These are phyloP conservation scores for Aythya baeri DNA, from an alignment of 2,113 vertebrate genomes.

Conservation along the genomic window DNA sequence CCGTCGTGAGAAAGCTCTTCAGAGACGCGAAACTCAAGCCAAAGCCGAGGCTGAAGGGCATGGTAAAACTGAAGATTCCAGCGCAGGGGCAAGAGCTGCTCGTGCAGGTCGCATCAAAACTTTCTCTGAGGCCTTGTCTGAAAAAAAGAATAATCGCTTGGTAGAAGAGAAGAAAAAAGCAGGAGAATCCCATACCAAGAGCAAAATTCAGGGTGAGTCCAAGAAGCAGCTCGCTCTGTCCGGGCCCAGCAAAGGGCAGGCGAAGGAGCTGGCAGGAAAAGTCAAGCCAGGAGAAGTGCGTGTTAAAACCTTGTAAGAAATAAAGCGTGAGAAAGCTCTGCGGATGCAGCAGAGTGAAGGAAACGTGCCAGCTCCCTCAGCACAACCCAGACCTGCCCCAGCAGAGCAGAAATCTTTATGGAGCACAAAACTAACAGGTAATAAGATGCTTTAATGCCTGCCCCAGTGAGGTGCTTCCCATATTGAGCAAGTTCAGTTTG, in stretches of 20 bases:
- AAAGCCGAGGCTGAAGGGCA: no score
- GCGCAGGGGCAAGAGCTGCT: no score
- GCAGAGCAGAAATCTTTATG: constrained; percentile 64
- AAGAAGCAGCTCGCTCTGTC: neutral
- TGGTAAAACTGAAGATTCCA: no score
- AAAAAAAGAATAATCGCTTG: no score
- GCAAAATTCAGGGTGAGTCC: neutral
- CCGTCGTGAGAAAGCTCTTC: no score
- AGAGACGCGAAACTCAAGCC: no score
- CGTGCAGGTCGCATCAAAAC: no score
- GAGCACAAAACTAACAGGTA: constrained; percentile 78
- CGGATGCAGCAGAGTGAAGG: constrained; percentile 75
- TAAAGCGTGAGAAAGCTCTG: constrained; percentile 90
- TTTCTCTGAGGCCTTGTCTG: no score
- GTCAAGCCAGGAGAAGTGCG: constrained; percentile 76
- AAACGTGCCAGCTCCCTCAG: neutral
- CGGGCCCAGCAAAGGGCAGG: no score
- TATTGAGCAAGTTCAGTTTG: neutral
- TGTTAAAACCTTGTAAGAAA: constrained; percentile 94
- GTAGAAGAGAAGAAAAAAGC: no score
- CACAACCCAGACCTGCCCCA: neutral
- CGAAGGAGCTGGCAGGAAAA: no score
- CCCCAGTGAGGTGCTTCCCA: neutral
- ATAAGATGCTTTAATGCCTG: neutral
- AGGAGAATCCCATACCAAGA: no score